Conservation (phyloP, 2,888 invertebrate species). For the Plagiodera versicolora region DNA sequence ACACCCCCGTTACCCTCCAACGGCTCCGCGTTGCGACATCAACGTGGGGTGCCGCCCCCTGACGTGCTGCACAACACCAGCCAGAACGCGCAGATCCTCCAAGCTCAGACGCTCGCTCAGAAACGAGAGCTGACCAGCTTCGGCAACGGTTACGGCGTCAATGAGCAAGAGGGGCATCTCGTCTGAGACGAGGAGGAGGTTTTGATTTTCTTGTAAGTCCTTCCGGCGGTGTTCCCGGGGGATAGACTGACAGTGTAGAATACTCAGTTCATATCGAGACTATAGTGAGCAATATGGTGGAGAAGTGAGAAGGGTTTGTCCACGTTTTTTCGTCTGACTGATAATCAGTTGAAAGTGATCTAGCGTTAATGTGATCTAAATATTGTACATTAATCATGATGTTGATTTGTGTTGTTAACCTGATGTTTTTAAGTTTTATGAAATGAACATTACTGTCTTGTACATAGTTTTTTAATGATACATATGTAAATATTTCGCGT, state of each 20-base stretch:
- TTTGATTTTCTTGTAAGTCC: conserved; percentile 47
- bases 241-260: too few relatives aligned
- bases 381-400: conserved; percentile 24
- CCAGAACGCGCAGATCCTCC: conserved; percentile 53
- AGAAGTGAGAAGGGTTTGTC: too few relatives aligned
- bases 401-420: neutral
- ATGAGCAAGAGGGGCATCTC: conserved; percentile 56
- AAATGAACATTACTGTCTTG: conserved; percentile 22
- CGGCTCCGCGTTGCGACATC: conserved; percentile 51
- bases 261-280: too few relatives aligned
- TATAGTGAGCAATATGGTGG: too few relatives aligned
- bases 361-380: conserved; percentile 43
- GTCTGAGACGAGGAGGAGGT: conserved; percentile 54
- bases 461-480: conserved; percentile 22
- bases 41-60: conserved; percentile 50
- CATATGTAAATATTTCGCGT: conserved; percentile 30
- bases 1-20: conserved; percentile 49
- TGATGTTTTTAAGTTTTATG: neutral
- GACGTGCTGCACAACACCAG: conserved; percentile 55
- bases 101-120: conserved; percentile 53
- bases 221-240: too few relatives aligned
- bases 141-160: conserved; percentile 55
- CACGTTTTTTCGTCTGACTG: conserved; percentile 37
- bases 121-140: conserved; percentile 54
- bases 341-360: conserved; percentile 46